Conservation (phyloP, 2,113 vertebrate species). For the Willisornis vidua region DNA sequence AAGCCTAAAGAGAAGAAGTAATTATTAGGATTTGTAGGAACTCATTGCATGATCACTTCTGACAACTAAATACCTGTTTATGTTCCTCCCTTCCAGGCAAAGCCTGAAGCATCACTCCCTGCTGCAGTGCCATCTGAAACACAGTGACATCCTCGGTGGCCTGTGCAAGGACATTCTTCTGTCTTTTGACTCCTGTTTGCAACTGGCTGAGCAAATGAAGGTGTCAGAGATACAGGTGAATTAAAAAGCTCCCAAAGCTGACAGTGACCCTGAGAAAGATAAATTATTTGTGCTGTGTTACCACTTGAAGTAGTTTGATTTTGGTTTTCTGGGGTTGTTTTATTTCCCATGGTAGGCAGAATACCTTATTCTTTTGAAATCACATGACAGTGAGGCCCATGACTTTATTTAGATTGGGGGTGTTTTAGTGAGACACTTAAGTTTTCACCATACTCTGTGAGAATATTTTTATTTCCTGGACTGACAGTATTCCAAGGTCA, state of each 20-base stretch:
- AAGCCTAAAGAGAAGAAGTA: neutral
- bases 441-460: neutral
- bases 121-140: slow-evolving; percentile 85
- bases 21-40: neutral
- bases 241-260: neutral
- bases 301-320: neutral
- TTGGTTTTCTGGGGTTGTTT: neutral
- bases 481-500: neutral
- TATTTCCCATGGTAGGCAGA: neutral
- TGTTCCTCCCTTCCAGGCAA: slow-evolving; percentile 76
- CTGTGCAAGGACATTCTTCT: slow-evolving; percentile 85
- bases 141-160: slow-evolving; percentile 80
- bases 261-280: neutral
- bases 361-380: neutral
- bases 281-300: neutral
- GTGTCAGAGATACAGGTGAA: slow-evolving; percentile 69
- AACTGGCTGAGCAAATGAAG: slow-evolving; percentile 86
- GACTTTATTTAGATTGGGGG: neutral
- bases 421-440: neutral
- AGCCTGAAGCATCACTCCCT: slow-evolving; percentile 88
- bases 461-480: neutral
- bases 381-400: neutral
- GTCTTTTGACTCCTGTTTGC: slow-evolving; percentile 83
- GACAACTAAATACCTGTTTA: neutral
- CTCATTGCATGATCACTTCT: neutral